Percentiles rank a stretch among this genome's conserved stretches.
These are phyloP conservation scores for Volucella inanis DNA, from an alignment of 2,888 invertebrate species.

Conservation along the genomic window DNA sequence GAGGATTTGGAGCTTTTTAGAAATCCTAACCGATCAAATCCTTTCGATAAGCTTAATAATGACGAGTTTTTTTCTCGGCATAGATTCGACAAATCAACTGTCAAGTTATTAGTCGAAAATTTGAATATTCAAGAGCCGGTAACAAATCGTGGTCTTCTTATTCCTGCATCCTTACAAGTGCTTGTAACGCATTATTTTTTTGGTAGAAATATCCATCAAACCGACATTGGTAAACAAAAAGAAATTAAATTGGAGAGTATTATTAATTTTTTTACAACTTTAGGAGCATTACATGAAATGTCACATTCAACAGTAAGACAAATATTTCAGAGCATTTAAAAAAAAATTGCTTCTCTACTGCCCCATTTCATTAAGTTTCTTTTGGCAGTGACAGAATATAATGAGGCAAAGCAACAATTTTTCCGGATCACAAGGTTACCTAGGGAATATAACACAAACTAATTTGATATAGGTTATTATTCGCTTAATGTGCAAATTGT, in stretches of 20 bases:
- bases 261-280: background rate
- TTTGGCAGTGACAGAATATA: too few relatives aligned
- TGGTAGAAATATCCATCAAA: constrained; percentile 6
- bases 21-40: too few relatives aligned
- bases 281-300: constrained; percentile 1
- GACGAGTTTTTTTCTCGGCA: too few relatives aligned
- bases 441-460: too few relatives aligned
- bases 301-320: background rate
- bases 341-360: background rate
- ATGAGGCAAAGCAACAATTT: too few relatives aligned
- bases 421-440: background rate
- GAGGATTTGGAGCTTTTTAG: too few relatives aligned
- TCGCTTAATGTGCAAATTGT: too few relatives aligned
- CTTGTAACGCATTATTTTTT: background rate
- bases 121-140: constrained; percentile 1
- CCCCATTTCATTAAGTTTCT: background rate
- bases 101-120: too few relatives aligned
- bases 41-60: too few relatives aligned
- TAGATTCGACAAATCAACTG: too few relatives aligned
- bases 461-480: too few relatives aligned
- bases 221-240: background rate
- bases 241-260: too few relatives aligned
- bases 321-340: background rate
- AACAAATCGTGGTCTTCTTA: background rate
- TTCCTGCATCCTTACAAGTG: background rate